Base-by-base conservation (phyloP, 2,888 invertebrate genomes). In the Craniophora ligustri region DNA sequence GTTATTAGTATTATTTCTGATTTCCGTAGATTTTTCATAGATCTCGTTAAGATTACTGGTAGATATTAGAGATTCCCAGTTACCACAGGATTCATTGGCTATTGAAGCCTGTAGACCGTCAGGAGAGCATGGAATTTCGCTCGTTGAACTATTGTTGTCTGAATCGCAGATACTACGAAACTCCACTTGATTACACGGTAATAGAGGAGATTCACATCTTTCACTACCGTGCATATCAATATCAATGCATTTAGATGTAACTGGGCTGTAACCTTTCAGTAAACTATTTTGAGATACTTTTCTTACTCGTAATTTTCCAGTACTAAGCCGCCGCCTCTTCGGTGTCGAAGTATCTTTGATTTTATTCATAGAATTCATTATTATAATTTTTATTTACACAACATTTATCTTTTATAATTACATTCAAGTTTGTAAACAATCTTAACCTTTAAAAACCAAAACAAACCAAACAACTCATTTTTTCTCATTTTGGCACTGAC, bases 181-280 rank as follows among this genome's bases (percentile, higher is more conserved):
- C 69, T 93, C 89, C 11, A 88, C 81, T 84, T 93, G 92, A 76
- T 92, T 93, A 31, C 90, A 91, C 3, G 92, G 92, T 54, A 93
- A 73, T 38, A 86, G 85, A 1, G 90, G 89, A 13, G 92, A 92
- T 35, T 89, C 90, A 67, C 87, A 83, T 57, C 78, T 79, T 7
- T 76, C 74, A 23, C 62, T 4, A 0, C 62, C 45, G 15, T 42
- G 64, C 3, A 30, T n/a, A 5, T 47, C 45, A 34, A 51, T 66
- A 15, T 70, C 36, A 13, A 67, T 47, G 15, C 71, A 53, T 50
- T 75, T 74, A 13, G 71, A 53, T 40, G 57, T 77, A 5, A 82
- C 76, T 42, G 87, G 84, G 28, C 83, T 84, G 46, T 68, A 79
- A 31, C 69, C 68, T 39, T 58, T 44, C 15, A 58, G 38, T 18